A percentile compares a stretch with the other conserved stretches of the same genome.
Evolutionary conservation across 2,113 vertebrate species (phyloP).

Genomic region (Onychorhynchus coronatus): DNA sequence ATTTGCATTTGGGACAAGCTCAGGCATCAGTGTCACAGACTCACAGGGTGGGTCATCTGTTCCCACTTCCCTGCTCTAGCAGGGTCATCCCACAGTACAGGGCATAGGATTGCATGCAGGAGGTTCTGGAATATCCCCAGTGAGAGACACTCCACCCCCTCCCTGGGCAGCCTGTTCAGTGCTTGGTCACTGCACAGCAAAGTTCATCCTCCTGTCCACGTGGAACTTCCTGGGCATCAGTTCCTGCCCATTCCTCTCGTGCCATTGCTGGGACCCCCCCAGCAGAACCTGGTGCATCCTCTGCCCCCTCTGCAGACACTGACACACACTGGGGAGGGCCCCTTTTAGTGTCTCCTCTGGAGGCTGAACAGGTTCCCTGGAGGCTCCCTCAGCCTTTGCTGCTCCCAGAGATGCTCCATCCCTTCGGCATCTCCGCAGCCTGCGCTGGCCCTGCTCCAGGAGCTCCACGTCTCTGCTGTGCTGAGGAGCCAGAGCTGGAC

Average conservation of each 20-base stretch:
- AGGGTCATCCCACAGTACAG: background rate
- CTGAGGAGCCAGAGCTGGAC: background rate
- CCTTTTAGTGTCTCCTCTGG: background rate
- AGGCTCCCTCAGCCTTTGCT: background rate
- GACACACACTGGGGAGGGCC: background rate
- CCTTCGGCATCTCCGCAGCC: background rate
- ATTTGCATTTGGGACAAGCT: background rate
- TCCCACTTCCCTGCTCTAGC: background rate
- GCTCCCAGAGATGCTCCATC: background rate
- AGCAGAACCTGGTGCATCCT: background rate
- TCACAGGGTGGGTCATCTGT: background rate
- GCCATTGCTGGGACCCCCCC: background rate
- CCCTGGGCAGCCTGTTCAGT: background rate
- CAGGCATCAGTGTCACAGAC: background rate
- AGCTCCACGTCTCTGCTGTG: background rate
- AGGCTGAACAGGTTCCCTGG: background rate
- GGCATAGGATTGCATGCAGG: background rate
- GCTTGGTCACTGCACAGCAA: background rate
- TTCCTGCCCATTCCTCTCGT: background rate
- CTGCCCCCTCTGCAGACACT: background rate
- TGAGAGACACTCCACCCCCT: too few relatives aligned
- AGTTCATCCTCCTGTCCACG: rapidly evolving
- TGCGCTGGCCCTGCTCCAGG: background rate
- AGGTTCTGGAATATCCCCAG: background rate
- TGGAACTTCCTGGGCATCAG: background rate